Evolutionary conservation across 2,888 invertebrate genomes (phyloP).

Genomic region (Ichneumoninae sp.): DNA sequence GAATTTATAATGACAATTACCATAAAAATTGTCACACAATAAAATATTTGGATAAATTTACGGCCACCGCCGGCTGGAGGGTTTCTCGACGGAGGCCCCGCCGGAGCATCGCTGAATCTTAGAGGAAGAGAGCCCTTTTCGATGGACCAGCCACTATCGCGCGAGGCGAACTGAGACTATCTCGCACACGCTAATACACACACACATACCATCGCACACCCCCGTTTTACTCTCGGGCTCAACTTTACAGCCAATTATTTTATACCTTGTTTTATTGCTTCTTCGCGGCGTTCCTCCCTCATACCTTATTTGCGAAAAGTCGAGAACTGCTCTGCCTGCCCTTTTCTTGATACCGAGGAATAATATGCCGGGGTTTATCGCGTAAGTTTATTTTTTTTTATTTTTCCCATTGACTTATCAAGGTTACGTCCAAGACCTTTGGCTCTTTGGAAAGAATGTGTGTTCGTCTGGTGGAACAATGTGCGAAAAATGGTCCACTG

Average conservation of each 20-base stretch:
- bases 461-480: background rate
- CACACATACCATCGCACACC: conserved; percentile 31
- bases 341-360: conserved; percentile 6
- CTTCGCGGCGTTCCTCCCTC: conserved; percentile 27
- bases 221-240: conserved; percentile 70
- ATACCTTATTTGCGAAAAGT: conserved; percentile 32
- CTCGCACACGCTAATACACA: conserved; percentile 18
- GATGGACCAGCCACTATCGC: conserved; percentile 40
- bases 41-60: conserved; percentile 83
- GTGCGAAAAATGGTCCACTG: background rate
- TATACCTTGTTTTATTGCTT: conserved; percentile 80
- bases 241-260: conserved; percentile 84
- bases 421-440: background rate
- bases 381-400: background rate
- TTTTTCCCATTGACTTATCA: background rate
- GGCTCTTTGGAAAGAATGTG: background rate
- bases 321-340: background rate
- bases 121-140: conserved; percentile 38
- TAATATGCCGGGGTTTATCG: conserved; percentile 13
- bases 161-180: conserved; percentile 15
- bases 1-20: conserved; percentile 84
- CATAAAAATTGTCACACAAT: conserved; percentile 84
- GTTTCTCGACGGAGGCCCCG: conserved; percentile 39
- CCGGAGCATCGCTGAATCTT: conserved; percentile 17
- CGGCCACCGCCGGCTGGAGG: conserved; percentile 68